Conservation (phyloP, 2,888 invertebrate species). For the Thera britannica region DNA sequence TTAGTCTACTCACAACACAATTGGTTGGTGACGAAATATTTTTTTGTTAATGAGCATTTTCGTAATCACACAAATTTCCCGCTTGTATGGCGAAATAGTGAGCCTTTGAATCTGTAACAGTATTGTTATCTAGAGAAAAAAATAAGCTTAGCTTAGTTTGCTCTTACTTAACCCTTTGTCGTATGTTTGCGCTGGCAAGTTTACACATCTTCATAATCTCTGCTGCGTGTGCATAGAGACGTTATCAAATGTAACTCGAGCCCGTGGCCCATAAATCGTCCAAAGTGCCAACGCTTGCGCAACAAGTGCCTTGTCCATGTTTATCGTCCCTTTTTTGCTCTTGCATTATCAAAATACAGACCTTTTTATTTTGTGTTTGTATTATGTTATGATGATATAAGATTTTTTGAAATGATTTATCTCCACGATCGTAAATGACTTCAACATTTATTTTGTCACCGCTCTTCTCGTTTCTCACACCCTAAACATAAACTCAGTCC, state of each 20-base stretch:
- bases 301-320: slow-evolving; percentile 68
- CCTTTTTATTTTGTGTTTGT: slow-evolving; percentile 11
- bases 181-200: slow-evolving; percentile 57
- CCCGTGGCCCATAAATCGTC: slow-evolving; percentile 74
- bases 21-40: not conserved
- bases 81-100: not conserved
- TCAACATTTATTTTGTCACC: slow-evolving; percentile 27
- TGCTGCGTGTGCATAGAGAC: slow-evolving; percentile 62
- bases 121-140: slow-evolving; percentile 23
- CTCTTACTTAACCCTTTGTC: slow-evolving; percentile 49
- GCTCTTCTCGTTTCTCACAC: slow-evolving; percentile 46
- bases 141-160: slow-evolving; percentile 31
- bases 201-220: slow-evolving; percentile 61
- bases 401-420: slow-evolving; percentile 15
- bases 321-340: slow-evolving; percentile 48
- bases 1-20: not conserved
- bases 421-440: slow-evolving; percentile 24
- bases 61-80: not conserved
- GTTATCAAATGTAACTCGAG: slow-evolving; percentile 78
- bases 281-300: slow-evolving; percentile 73
- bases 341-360: slow-evolving; percentile 1
- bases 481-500: slow-evolving; percentile 54
- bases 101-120: slow-evolving; percentile 26
- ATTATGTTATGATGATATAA: not conserved
- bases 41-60: not conserved